These are phyloP conservation scores for Xiphias gladius DNA, from an alignment of 2,113 vertebrate species.

Conservation along the genomic window DNA sequence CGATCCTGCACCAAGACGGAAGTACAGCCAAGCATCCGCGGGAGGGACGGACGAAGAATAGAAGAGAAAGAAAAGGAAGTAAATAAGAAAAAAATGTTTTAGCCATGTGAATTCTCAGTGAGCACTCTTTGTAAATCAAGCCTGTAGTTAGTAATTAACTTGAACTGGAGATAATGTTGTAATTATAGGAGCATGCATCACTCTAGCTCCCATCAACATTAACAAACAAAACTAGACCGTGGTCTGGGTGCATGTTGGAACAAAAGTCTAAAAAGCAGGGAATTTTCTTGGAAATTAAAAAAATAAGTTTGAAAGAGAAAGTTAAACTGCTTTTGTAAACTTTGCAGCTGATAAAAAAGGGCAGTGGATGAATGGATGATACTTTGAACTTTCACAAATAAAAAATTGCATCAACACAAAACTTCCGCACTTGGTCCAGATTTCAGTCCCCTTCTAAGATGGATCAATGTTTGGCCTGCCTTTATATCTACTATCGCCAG, in stretches of 20 bases:
- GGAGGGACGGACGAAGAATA: slow-evolving; percentile 1
- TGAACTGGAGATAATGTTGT: slow-evolving; percentile 68
- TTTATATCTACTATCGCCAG: slow-evolving; percentile 32
- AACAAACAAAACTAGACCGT: slow-evolving; percentile 44
- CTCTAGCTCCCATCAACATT: slow-evolving; percentile 58
- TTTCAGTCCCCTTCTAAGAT: not conserved
- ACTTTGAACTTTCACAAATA: not conserved
- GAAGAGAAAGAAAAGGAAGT: not conserved
- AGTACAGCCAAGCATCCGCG: slow-evolving; percentile 7
- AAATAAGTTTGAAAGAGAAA: slow-evolving; percentile 38
- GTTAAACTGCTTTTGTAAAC: slow-evolving; percentile 6
- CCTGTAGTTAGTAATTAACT: slow-evolving; percentile 77
- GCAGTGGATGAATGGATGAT: not conserved
- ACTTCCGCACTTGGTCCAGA: not conserved
- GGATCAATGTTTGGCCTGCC: slow-evolving; percentile 7
- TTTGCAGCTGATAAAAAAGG: slow-evolving; percentile 9
- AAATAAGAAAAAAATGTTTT: slow-evolving; percentile 24
- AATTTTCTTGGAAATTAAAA: slow-evolving; percentile 22
- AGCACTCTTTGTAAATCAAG: slow-evolving; percentile 53
- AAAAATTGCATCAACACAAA: slow-evolving; percentile 18
- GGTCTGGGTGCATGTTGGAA: slow-evolving; percentile 52
- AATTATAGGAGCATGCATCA: slow-evolving; percentile 59
- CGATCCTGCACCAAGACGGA: slow-evolving; percentile 25
- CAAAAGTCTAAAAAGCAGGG: slow-evolving; percentile 31
- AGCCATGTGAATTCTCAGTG: slow-evolving; percentile 27